Evolutionary conservation across 1,140 invertebrate species (phyloP), one percentile per base, ranked within the genome.

Genomic region (Cyclargus thomasi): DNA sequence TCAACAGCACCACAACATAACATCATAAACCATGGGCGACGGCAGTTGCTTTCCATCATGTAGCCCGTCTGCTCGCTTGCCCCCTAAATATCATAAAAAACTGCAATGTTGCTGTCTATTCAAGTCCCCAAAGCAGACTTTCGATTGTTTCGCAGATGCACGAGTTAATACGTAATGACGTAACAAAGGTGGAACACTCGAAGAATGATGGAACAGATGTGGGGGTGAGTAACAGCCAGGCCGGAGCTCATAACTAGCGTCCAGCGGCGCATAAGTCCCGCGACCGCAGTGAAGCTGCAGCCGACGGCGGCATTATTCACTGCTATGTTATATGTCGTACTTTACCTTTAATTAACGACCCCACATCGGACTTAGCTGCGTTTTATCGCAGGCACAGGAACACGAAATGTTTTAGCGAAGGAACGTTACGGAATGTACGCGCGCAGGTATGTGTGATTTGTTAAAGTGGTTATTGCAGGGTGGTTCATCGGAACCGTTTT

Each of bases 241-340:
- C 67, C 71, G 70, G 53, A 73, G 80, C 74, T 84, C 82, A 87
- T 87, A 87, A 87, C 85, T 87, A 85, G 64, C 68, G 81, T 79
- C 76, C 82, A 77, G 72, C 75, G 76, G 77, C 72, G 74, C 82
- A 85, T 87, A 87, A 85, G 83, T 85, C 80, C 74, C 73, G 78
- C 69, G 74, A 80, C 82, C 82, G 78, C 82, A 85, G 72, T 77
- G 77, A 74, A 75, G 74, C 75, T 78, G 77, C 76, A 80, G 64
- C 73, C 74, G 67, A 67, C 74, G 69, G 69, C 72, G 74, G 74
- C 81, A 83, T 85, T 80, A 82, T 77, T 82, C 76, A 84, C 75
- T 68, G 71, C 74, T 76, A 76, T 80, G 76, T 76, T 80, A 76
- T 77, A 79, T 81, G 70, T 72, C 71, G 76, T 80, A 75, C 74